A percentile compares a stretch with the other conserved stretches of the same genome.
phyloP scores from a whole-genome alignment of 2,888 invertebrate species.

The Branchellion lobata region DNA sequence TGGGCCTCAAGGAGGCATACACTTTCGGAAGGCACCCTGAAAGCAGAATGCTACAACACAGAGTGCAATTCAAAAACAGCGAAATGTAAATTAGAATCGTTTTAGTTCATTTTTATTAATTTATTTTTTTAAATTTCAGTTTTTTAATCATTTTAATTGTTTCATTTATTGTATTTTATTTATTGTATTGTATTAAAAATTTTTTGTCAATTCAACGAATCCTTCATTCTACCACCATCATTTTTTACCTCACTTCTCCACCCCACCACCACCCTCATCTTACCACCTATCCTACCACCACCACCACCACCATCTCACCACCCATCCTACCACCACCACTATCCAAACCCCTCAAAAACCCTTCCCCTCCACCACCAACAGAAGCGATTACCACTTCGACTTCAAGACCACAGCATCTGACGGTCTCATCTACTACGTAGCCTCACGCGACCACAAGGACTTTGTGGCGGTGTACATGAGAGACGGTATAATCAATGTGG shows the following conservation, averaged over 20 bases:
- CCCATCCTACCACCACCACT: not conserved
- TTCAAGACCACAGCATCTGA: constrained; percentile 76
- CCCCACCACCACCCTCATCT: too few relatives aligned
- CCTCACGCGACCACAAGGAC: constrained; percentile 71
- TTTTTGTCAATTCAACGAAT: too few relatives aligned
- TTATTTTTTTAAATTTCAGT: not conserved
- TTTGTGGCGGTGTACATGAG: constrained; percentile 82
- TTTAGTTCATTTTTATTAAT: not conserved
- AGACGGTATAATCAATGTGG: constrained; percentile 76
- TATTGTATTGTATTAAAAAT: too few relatives aligned
- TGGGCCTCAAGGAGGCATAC: too few relatives aligned
- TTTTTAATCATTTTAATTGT: too few relatives aligned
- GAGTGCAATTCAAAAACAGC: not conserved
- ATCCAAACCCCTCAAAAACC: not conserved
- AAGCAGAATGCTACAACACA: not conserved
- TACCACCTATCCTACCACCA: too few relatives aligned
- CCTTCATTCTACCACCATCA: too few relatives aligned
- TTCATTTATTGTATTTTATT: too few relatives aligned
- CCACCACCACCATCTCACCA: too few relatives aligned
- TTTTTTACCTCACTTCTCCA: too few relatives aligned
- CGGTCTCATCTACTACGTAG: constrained; percentile 79
- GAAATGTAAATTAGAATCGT: not conserved
- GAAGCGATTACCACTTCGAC: constrained; percentile 75
- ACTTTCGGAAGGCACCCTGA: too few relatives aligned
- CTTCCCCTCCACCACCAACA: constrained; percentile 56